Percentiles rank a stretch among this genome's conserved stretches.
Conservation (phyloP, 2,888 invertebrate genomes). For the Callosobruchus maculatus region DNA sequence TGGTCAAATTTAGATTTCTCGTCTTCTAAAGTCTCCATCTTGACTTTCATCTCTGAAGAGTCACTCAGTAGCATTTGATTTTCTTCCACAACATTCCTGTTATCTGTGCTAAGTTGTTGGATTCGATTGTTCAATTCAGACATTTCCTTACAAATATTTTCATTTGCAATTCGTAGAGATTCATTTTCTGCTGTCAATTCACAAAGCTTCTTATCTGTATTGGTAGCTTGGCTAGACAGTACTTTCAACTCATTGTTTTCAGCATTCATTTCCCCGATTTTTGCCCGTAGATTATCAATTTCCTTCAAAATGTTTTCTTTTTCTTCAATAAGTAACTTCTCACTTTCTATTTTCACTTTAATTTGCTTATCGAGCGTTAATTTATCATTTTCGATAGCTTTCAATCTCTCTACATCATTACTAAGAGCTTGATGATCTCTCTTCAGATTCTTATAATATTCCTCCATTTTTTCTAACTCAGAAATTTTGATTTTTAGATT, state of each 20-base stretch:
- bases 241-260: slow-evolving; percentile 7
- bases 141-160: slow-evolving; percentile 31
- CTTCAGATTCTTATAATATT: slow-evolving; percentile 5
- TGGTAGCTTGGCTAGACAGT: slow-evolving; percentile 5
- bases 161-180: slow-evolving; percentile 17
- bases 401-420: neutral
- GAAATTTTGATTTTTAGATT: slow-evolving; percentile 6
- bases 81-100: slow-evolving; percentile 38
- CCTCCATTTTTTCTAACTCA: slow-evolving; percentile 13
- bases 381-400: slow-evolving; percentile 10
- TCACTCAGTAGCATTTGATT: slow-evolving; percentile 35
- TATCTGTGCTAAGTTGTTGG: slow-evolving; percentile 36
- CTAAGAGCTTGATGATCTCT: slow-evolving; percentile 9
- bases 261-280: slow-evolving; percentile 17
- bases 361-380: slow-evolving; percentile 7
- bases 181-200: slow-evolving; percentile 15
- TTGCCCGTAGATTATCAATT: slow-evolving; percentile 17
- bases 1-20: slow-evolving; percentile 21
- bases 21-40: slow-evolving; percentile 30
- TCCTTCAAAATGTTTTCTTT: slow-evolving; percentile 16
- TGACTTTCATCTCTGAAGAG: slow-evolving; percentile 36
- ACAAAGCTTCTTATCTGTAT: slow-evolving; percentile 3
- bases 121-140: slow-evolving; percentile 34
- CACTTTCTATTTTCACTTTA: slow-evolving; percentile 13
- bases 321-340: slow-evolving; percentile 16